Evolutionary conservation across 1,140 invertebrate species (phyloP), one percentile per base, ranked within the genome.

Genomic region (Acromyrmex echinatior): DNA sequence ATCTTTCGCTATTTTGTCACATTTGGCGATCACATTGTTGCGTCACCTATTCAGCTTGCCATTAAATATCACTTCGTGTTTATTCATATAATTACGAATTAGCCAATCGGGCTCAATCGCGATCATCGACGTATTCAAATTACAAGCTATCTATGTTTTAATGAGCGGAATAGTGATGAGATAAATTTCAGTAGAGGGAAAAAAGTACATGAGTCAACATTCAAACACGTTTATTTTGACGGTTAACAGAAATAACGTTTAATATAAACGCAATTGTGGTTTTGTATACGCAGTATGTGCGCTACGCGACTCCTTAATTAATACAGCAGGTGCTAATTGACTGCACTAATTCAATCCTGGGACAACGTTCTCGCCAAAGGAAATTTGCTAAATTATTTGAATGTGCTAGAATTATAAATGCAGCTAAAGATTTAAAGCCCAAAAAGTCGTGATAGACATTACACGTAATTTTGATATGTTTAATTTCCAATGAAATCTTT

Each of bases 41-140:
- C 70, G 39, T 76, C 70, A 84, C 51, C 58, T 63, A 62, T 68
- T 51, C 25, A 51, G 65, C 25, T 65, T 56, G 31, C 56, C 60
- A 77, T 73, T 74, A 71, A 60, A 82, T 45, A 74, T 74, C 12
- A 51, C 49, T 53, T 79, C 12, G 62, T 31, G 21, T 66, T 62
- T 70, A 84, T 60, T 84, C n/a, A n/a, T 68, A 18, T 25, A 76
- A 63, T 63, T 28, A 18, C 56, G 7, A 49, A 62, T 21, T 62
- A n/a, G 31, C 39, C n/a, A 31, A 7, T 18, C 68, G 18, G 39
- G 9, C 39, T 45, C 39, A 45, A 45, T 45, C 39, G 10, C 39
- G 51, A 18, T 74, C 39, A 62, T 49, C 79, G 66, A 76, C 28
- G 39, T 76, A 62, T 84, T 84, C 80, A 76, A 84, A 76, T 84